Percentiles rank a stretch among this genome's conserved stretches.
Conservation (phyloP, 2,113 vertebrate species). For the Muntiacus muntjak region DNA sequence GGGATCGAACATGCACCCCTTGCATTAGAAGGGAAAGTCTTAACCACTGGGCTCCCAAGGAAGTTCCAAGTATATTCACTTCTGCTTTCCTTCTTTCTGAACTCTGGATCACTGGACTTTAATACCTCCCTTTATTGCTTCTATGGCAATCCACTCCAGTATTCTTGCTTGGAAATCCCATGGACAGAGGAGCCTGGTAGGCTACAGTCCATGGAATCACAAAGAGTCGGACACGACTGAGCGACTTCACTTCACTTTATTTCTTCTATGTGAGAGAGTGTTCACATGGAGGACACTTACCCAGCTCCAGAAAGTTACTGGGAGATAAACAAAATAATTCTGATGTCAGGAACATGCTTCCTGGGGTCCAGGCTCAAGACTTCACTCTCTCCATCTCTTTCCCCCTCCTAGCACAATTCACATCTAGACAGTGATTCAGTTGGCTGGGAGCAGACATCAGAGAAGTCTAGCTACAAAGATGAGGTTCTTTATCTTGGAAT, state of each 20-base stretch:
- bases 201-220: too few relatives aligned
- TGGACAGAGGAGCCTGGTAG: too few relatives aligned
- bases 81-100: not conserved
- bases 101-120: not conserved
- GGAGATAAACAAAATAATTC: not conserved
- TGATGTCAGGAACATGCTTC: not conserved
- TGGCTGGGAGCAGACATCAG: not conserved
- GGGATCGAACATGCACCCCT: not conserved
- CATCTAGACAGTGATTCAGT: not conserved
- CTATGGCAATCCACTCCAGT: too few relatives aligned
- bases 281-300: not conserved
- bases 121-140: not conserved
- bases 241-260: not conserved
- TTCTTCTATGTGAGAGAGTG: not conserved
- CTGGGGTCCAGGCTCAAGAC: not conserved
- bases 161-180: too few relatives aligned
- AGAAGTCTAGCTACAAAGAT: not conserved
- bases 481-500: not conserved
- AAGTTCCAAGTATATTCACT: not conserved
- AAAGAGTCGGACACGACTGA: too few relatives aligned
- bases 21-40: not conserved
- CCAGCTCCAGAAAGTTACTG: not conserved
- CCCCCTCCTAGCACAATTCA: not conserved
- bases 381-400: not conserved
- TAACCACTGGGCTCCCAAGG: not conserved